Percentiles rank a stretch among this genome's conserved stretches.
Evolutionary conservation across 1,140 invertebrate genomes (phyloP).

Genomic region (Apis florea): DNA sequence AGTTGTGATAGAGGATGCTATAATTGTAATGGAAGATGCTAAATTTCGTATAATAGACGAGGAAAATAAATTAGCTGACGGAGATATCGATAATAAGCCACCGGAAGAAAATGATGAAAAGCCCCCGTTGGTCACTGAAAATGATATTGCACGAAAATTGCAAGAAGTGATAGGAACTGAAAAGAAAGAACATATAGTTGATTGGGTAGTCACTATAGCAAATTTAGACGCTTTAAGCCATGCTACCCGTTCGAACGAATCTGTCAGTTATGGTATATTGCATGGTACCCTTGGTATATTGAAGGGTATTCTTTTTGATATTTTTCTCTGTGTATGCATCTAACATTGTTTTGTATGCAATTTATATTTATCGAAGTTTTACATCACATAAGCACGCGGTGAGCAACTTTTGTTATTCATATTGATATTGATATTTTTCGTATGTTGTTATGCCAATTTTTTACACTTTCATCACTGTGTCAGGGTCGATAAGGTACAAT

Average conservation of each 20-base stretch:
- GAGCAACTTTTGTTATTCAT: constrained; percentile 28
- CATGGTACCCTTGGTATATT: constrained; percentile 73
- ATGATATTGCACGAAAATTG: background rate
- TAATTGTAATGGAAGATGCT: background rate
- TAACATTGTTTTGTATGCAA: constrained; percentile 47
- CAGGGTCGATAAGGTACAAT: background rate
- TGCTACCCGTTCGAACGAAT: constrained; percentile 64
- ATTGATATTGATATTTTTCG: background rate
- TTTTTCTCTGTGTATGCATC: constrained; percentile 77
- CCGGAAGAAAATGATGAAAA: background rate
- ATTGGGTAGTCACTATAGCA: constrained; percentile 61
- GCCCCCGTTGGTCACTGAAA: constrained; percentile 7
- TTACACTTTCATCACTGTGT: background rate
- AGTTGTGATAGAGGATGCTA: background rate
- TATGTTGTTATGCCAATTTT: constrained; percentile 22
- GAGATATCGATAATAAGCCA: background rate
- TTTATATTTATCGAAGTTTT: constrained; percentile 10
- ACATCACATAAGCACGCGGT: constrained; percentile 30
- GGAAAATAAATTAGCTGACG: background rate
- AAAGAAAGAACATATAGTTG: constrained; percentile 64
- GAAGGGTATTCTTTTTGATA: constrained; percentile 75
- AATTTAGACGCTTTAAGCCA: constrained; percentile 65
- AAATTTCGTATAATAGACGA: background rate
- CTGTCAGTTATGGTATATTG: constrained; percentile 64
- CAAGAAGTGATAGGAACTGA: constrained; percentile 43